These are phyloP conservation scores for Musca vetustissima DNA, from an alignment of 1,140 invertebrate genomes.

Conservation along the genomic window DNA sequence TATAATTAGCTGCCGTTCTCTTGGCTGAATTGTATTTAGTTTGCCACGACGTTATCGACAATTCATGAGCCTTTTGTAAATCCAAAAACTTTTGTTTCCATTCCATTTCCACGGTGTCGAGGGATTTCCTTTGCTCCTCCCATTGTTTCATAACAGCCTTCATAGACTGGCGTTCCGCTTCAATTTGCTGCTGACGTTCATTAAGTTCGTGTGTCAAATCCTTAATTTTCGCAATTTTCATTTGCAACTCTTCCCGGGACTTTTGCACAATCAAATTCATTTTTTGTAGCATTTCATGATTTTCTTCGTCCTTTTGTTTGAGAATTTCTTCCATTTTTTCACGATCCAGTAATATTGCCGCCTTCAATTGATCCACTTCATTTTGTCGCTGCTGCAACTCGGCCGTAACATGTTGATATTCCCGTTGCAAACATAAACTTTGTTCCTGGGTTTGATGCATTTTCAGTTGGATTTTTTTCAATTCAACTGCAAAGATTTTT, in stretches of 20 bases:
- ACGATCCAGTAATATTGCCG: slow-evolving; percentile 60
- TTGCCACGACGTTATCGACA: slow-evolving; percentile 52
- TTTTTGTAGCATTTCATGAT: slow-evolving; percentile 33
- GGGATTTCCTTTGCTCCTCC: slow-evolving; percentile 41
- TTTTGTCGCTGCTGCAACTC: slow-evolving; percentile 50
- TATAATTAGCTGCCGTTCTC: slow-evolving; percentile 61
- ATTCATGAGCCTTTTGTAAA: slow-evolving; percentile 36
- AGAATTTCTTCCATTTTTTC: slow-evolving; percentile 59
- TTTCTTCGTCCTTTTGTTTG: slow-evolving; percentile 49
- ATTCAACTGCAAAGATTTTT: slow-evolving; percentile 61
- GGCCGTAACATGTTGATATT: slow-evolving; percentile 57
- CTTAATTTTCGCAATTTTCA: slow-evolving; percentile 38
- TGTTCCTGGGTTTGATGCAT: slow-evolving; percentile 59
- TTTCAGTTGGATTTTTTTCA: slow-evolving; percentile 58
- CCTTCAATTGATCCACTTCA: slow-evolving; percentile 61
- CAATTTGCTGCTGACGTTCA: slow-evolving; percentile 46
- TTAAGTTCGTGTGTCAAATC: slow-evolving; percentile 39
- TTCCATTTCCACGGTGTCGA: slow-evolving; percentile 41
- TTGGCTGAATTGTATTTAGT: slow-evolving; percentile 62
- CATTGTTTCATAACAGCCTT: slow-evolving; percentile 50
- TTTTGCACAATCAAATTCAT: slow-evolving; percentile 39
- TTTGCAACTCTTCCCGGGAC: slow-evolving; percentile 39
- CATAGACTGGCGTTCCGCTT: slow-evolving; percentile 50
- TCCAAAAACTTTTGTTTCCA: slow-evolving; percentile 41
- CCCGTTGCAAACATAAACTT: slow-evolving; percentile 56